phyloP scores from a whole-genome alignment of 2,113 vertebrate genomes.

The Pelvicachromis taeniatus region DNA sequence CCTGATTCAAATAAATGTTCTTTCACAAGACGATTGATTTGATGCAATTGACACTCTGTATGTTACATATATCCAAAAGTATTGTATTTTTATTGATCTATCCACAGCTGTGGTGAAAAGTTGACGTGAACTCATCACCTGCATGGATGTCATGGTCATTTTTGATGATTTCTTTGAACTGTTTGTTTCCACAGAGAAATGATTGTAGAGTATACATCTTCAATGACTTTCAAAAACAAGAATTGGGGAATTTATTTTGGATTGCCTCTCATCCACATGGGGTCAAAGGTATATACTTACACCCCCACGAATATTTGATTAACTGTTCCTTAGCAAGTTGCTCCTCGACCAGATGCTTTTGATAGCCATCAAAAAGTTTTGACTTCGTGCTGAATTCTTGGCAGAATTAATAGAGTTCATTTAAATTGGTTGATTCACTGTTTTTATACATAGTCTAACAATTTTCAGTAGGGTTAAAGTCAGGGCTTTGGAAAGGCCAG shows the following conservation, averaged over 20 bases:
- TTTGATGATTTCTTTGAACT: background rate
- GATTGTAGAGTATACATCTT: background rate
- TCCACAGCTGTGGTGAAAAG: background rate
- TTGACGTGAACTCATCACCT: background rate
- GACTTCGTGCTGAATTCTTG: background rate
- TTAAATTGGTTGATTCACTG: background rate
- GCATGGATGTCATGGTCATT: background rate
- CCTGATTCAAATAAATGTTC: background rate
- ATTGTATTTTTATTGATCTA: background rate
- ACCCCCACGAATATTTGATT: background rate
- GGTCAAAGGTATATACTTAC: background rate
- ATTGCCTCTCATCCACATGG: background rate
- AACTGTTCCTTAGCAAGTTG: background rate
- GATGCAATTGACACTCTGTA: background rate
- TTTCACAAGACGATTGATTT: background rate
- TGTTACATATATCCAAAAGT: background rate
- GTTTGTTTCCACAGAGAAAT: background rate
- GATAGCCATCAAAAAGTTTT: background rate
- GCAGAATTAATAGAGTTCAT: background rate
- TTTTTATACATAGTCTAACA: background rate
- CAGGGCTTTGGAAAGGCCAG: background rate
- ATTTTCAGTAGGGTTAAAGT: background rate
- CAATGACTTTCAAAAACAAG: background rate
- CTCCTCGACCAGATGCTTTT: background rate
- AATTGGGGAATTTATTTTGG: background rate